Conservation (phyloP, 2,113 vertebrate species). For the Gallinago jamesoni region DNA sequence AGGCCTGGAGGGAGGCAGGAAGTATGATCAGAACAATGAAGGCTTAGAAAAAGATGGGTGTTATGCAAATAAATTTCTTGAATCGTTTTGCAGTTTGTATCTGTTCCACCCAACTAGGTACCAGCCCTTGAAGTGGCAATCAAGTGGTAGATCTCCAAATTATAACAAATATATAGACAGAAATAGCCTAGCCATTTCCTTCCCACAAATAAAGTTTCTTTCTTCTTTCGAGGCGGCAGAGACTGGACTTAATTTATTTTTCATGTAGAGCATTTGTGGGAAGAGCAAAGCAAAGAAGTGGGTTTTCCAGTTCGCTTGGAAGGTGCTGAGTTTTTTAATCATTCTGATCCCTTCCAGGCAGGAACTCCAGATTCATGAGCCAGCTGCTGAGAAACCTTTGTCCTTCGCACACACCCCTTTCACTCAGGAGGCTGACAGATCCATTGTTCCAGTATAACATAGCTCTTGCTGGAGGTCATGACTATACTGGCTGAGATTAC, state of each 20-base stretch:
- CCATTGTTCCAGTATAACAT: conserved; percentile 53
- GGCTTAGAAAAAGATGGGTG: neutral
- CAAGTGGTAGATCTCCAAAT: neutral
- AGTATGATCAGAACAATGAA: neutral
- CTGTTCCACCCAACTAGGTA: neutral
- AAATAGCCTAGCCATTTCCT: neutral
- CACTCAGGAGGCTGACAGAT: conserved; percentile 57
- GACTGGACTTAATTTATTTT: conserved; percentile 38
- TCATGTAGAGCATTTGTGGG: conserved; percentile 3
- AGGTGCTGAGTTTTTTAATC: conserved; percentile 66
- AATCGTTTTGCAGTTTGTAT: neutral
- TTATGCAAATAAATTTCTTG: neutral
- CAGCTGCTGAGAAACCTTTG: conserved; percentile 68
- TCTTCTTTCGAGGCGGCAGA: neutral
- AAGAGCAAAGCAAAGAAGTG: conserved; percentile 40
- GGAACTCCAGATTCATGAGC: conserved; percentile 40
- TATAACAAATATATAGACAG: neutral
- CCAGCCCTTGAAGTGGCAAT: neutral
- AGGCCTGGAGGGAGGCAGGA: neutral
- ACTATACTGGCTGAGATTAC: conserved; percentile 61
- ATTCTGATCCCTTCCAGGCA: conserved; percentile 61
- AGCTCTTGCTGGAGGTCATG: conserved; percentile 61
- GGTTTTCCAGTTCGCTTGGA: conserved; percentile 46
- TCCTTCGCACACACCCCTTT: conserved; percentile 57
- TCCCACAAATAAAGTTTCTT: neutral